A percentile compares a stretch with the other conserved stretches of the same genome.
These are phyloP conservation scores for Melanchra persicariae DNA, from an alignment of 2,888 invertebrate species.

Conservation along the genomic window DNA sequence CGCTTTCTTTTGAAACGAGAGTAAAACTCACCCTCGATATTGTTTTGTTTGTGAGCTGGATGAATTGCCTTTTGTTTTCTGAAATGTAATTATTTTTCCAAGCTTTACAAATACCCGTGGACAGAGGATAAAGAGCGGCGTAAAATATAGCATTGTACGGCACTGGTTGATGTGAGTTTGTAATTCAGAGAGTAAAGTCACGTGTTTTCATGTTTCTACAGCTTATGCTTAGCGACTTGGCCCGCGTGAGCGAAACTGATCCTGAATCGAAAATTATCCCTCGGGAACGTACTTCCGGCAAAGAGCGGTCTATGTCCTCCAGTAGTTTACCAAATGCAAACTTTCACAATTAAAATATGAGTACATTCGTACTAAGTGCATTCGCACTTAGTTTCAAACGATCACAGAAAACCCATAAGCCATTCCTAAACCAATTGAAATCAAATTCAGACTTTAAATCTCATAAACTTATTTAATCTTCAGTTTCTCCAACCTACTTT, in stretches of 20 bases:
- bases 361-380: too few relatives aligned
- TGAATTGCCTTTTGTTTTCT: conserved; percentile 16
- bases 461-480: not conserved
- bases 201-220: too few relatives aligned
- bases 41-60: conserved; percentile 30
- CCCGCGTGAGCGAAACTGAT: too few relatives aligned
- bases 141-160: conserved; percentile 14
- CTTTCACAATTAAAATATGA: too few relatives aligned
- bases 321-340: too few relatives aligned
- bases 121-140: conserved; percentile 12
- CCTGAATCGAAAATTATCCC: not conserved
- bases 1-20: conserved; percentile 27
- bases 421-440: not conserved
- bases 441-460: conserved; percentile 11
- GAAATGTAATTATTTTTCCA: conserved; percentile 28
- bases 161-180: not conserved
- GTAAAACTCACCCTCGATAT: conserved; percentile 15
- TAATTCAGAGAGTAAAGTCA: too few relatives aligned
- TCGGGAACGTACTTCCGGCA: not conserved
- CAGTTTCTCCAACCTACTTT: not conserved
- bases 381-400: too few relatives aligned
- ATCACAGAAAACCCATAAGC: too few relatives aligned
- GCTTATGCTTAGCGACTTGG: too few relatives aligned
- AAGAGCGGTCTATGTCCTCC: not conserved
- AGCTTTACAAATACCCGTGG: conserved; percentile 7